Evolutionary conservation across 2,113 vertebrate genomes (phyloP), one percentile per base, ranked within the genome.

Genomic region (Bucco capensis): DNA sequence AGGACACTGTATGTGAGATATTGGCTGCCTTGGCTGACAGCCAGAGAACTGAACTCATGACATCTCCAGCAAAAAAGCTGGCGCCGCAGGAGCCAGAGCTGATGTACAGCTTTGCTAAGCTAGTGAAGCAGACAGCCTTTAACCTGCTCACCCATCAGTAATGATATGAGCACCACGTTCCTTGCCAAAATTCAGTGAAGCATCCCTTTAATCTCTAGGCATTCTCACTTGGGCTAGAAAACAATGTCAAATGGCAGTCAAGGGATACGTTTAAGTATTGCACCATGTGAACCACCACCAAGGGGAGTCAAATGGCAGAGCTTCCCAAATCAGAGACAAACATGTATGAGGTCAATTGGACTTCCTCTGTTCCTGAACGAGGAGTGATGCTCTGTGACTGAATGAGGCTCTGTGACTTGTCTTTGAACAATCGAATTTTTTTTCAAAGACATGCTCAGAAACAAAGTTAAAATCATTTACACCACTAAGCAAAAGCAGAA

Each of bases 241-340:
- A 62, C 33, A 40, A 22, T 9, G 64, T 11, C 71, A 62, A 74
- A 51, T 9, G 40, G 62, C 49, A 50, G 53, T 9, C 47, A 44
- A 64, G 54, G 62, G 67, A 79, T 33, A 40, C 1, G 4, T 24
- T 79, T 17, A 19, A 76, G 8, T 40, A 31, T 50, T 58, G n/a
- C 54, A 61, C 19, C 23, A 31, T 6, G 30, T 46, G 73, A 88
- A 25, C 30, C 7, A 42, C 30, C 53, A 49, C 30, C 7, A 28
- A n/a, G 18, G 25, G 23, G 17, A 5, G 8, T 13, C 0, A 0
- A 58, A 61, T 10, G 19, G 58, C 54, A 69, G 57, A 66, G 71
- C 71, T 73, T 66, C 58, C 19, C 71, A 93, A 75, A 74, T 57
- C 35, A 65, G 8, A 40, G 38, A 24, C 71, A 84, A 75, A 28